Evolutionary conservation across 2,888 invertebrate species (phyloP), one percentile per base, ranked within the genome.

Genomic region (Synergus laeviventris): DNA sequence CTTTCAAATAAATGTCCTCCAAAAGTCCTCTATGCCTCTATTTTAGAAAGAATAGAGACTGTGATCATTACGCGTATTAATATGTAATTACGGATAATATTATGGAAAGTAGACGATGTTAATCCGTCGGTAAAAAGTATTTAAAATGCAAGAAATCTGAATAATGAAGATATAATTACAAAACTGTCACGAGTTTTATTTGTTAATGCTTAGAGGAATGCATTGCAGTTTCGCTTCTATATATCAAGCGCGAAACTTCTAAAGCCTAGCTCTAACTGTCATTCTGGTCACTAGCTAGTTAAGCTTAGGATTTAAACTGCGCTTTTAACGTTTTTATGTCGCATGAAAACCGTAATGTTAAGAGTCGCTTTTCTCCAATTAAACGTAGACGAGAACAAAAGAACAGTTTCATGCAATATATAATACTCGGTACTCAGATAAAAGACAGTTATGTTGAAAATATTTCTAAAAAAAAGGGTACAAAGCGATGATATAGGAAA

Each of bases 251-350:
- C 21, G 5, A 56, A 56, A 56, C 12, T 56, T 56, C 18, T 56
- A 21, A 56, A 62, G 31, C 36, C 61, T 36, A 38, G 61, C 36
- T 62, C 61, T 38, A 62, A 62, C 36, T 62, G 61, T 62, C 61
- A 62, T 62, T 36, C 36, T 62, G 61, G 36, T 62, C 36, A 9
- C 56, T 21, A 56, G 21, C 56, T 56, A 56, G 56, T 21, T 56
- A 56, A 21, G 56, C 56, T 56, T 12, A 56, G 11, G 56, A 56
- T 56, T 56, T 56, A 21, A 56, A 21, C 21, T 56, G 56, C 56
- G 21, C 21, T 21, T 56, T 56, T 56, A 56, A 1, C 56, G 21
- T 56, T 56, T 21, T 12, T 11, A 1, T 21, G 21, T 21, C 56
- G 18, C 18, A 4, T 4, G 12, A 21, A 56, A 56, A 56, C 11